Evolutionary conservation across 2,113 vertebrate species (phyloP).

Genomic region (Lycaon pictus): DNA sequence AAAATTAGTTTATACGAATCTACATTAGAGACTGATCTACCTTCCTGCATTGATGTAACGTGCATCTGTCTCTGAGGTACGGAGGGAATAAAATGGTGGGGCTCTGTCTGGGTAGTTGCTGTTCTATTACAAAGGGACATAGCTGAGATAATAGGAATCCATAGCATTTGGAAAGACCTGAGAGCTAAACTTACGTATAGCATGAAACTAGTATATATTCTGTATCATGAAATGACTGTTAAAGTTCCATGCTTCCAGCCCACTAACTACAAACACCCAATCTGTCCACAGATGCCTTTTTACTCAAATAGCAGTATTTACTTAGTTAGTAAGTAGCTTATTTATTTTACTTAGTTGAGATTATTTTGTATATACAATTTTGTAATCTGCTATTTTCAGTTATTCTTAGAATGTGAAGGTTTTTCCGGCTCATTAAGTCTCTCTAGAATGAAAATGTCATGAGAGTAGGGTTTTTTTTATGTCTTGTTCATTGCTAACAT

Average conservation of each 20-base stretch:
- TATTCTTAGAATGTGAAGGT: neutral
- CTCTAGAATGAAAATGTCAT: neutral
- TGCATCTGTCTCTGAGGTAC: neutral
- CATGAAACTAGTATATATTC: neutral
- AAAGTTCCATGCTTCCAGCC: neutral
- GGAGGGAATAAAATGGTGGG: neutral
- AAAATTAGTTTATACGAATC: neutral
- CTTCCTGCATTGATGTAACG: neutral
- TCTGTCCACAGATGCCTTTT: neutral
- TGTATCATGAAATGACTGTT: neutral
- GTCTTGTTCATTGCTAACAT: neutral
- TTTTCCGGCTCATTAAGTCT: neutral
- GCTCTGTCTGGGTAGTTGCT: neutral
- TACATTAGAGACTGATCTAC: neutral
- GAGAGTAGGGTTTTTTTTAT: neutral
- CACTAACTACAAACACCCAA: neutral
- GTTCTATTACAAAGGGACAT: neutral
- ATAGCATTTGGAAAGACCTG: neutral
- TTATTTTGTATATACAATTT: neutral
- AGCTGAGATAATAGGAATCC: neutral
- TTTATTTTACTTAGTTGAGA: neutral
- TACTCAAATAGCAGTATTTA: neutral
- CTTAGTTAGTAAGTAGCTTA: neutral
- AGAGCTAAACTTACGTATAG: neutral
- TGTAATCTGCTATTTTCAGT: constrained; percentile 26